A percentile compares a stretch with the other conserved stretches of the same genome.
phyloP scores from a whole-genome alignment of 2,888 invertebrate species.

The Drosophila antonietae region DNA sequence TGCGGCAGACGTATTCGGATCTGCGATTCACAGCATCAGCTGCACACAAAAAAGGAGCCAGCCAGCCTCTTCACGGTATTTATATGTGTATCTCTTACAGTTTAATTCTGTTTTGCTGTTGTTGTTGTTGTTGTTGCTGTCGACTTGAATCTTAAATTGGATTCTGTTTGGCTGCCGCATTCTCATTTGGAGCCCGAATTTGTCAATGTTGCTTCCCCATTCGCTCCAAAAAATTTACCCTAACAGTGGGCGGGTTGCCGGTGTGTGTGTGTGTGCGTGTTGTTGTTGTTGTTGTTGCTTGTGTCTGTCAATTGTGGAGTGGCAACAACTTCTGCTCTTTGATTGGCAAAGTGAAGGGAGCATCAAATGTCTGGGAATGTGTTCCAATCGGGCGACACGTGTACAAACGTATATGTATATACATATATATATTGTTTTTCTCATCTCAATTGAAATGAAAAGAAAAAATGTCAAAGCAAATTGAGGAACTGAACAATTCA shows the following conservation, averaged over 20 bases:
- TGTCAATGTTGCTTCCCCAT: conserved; percentile 69
- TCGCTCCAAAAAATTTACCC: conserved; percentile 42
- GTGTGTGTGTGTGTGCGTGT: not conserved
- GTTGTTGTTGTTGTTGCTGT: conserved; percentile 33
- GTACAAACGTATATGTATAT: conserved; percentile 14
- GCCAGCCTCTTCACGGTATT: conserved; percentile 63
- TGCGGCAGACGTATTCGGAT: conserved; percentile 24
- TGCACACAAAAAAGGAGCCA: conserved; percentile 66
- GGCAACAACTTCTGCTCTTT: conserved; percentile 48
- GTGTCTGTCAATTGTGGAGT: conserved; percentile 48
- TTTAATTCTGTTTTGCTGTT: conserved; percentile 31
- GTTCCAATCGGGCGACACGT: conserved; percentile 52
- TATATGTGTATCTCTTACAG: conserved; percentile 76
- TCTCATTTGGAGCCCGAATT: conserved; percentile 45
- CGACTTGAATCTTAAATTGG: conserved; percentile 54
- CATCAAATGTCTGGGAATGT: conserved; percentile 58
- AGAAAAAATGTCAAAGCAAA: conserved; percentile 55
- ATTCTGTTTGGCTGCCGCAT: conserved; percentile 52
- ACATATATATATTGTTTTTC: conserved; percentile 5
- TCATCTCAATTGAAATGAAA: conserved; percentile 29
- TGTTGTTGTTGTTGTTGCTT: conserved; percentile 22
- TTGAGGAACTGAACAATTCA: conserved; percentile 46
- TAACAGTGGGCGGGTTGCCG: conserved; percentile 47
- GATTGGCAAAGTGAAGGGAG: conserved; percentile 75
- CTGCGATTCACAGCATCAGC: conserved; percentile 32